phyloP scores from a whole-genome alignment of 2,888 invertebrate species.

The Synanthedon formicaeformis region DNA sequence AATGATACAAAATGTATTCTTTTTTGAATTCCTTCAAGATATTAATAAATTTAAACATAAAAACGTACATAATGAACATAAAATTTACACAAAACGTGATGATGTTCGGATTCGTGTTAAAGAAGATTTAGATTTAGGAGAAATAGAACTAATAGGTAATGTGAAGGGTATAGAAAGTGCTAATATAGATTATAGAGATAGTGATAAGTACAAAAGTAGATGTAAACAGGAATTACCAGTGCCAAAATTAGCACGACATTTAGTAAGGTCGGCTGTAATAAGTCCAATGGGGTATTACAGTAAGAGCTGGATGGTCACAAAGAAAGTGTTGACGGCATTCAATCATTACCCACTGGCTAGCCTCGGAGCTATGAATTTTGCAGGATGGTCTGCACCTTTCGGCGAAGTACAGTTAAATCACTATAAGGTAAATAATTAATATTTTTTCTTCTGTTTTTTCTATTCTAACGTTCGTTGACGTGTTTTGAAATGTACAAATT shows the following conservation, averaged over 20 bases:
- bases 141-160: conserved; percentile 39
- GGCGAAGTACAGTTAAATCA: conserved; percentile 75
- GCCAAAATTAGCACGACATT: conserved; percentile 60
- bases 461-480: conserved; percentile 4
- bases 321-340: conserved; percentile 76
- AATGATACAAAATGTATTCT: conserved; percentile 76
- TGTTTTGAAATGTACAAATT: no score
- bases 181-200: conserved; percentile 31
- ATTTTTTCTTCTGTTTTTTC: neutral
- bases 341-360: conserved; percentile 80
- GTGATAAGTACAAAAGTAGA: conserved; percentile 26
- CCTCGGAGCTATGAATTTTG: conserved; percentile 64
- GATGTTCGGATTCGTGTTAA: conserved; percentile 42
- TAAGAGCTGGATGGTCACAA: conserved; percentile 78
- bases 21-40: conserved; percentile 69
- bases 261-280: conserved; percentile 66
- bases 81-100: conserved; percentile 50
- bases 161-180: conserved; percentile 27
- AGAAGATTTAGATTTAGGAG: conserved; percentile 28
- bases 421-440: conserved; percentile 59
- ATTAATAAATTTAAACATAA: conserved; percentile 24
- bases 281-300: conserved; percentile 76
- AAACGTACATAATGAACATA: conserved; percentile 19
- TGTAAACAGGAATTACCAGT: conserved; percentile 33
- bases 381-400: conserved; percentile 70